Conservation (phyloP, 2,888 invertebrate species). For the Troides aeacus region DNA sequence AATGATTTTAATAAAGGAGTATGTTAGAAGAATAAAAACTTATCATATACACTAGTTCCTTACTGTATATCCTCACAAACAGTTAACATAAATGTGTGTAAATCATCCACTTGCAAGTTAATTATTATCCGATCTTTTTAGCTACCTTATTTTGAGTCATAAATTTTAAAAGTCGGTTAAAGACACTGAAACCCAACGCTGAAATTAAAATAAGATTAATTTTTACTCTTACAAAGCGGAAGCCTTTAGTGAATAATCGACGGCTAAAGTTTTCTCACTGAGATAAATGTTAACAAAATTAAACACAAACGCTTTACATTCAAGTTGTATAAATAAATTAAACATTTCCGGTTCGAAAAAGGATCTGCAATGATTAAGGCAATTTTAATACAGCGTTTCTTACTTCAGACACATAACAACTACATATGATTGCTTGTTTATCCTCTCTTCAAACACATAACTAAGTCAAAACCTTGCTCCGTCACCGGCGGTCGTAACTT, state of each 20-base stretch:
- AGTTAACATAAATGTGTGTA: no score
- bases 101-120: no score
- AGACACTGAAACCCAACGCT: conserved; percentile 1
- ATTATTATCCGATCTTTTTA: no score
- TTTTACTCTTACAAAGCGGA: background rate
- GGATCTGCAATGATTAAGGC: background rate
- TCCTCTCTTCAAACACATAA: background rate
- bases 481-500: conserved; percentile 6
- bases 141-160: background rate
- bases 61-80: no score
- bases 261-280: conserved; percentile 5
- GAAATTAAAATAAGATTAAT: no score
- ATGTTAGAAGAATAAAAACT: no score
- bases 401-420: background rate
- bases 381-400: background rate
- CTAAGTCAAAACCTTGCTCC: conserved; percentile 5
- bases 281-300: conserved; percentile 16
- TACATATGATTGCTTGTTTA: background rate
- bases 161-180: conserved; percentile 10
- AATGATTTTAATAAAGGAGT: no score
- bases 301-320: background rate
- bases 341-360: background rate
- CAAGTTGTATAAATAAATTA: conserved; percentile 7
- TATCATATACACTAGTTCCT: no score
- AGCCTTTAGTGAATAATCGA: conserved; percentile 2